Evolutionary conservation across 2,113 vertebrate species (phyloP).

Genomic region (Urocynchramus pylzowi): DNA sequence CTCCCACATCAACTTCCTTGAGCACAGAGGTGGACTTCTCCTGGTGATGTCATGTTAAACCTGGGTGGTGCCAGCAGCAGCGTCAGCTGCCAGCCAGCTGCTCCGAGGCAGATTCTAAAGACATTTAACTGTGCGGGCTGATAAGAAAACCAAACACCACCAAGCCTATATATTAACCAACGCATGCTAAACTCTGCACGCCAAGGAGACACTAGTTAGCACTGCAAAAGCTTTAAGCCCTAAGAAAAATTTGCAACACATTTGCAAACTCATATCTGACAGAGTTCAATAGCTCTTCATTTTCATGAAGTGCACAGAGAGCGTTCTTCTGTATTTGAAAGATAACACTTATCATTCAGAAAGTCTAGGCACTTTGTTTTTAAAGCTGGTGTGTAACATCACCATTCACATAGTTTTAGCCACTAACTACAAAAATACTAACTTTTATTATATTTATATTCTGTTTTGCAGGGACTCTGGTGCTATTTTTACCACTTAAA

Average conservation of each 20-base stretch:
- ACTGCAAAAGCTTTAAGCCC: neutral
- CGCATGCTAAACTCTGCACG: neutral
- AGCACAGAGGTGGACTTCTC: slow-evolving; percentile 58
- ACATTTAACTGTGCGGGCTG: slow-evolving; percentile 72
- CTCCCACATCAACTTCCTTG: slow-evolving; percentile 62
- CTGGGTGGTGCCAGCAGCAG: slow-evolving; percentile 70
- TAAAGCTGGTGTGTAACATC: neutral
- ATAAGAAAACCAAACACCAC: slow-evolving; percentile 75
- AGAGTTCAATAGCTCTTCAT: neutral
- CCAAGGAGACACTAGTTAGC: neutral
- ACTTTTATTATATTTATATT: neutral
- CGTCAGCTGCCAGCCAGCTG: slow-evolving; percentile 80
- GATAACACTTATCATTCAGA: slow-evolving; percentile 65
- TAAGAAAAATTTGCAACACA: neutral
- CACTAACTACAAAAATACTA: neutral
- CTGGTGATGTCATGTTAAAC: slow-evolving; percentile 72
- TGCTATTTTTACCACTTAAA: neutral
- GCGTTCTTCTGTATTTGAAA: slow-evolving; percentile 43
- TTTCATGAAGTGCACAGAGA: slow-evolving; percentile 10
- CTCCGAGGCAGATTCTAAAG: slow-evolving; percentile 83
- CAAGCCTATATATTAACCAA: neutral
- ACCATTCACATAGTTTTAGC: neutral
- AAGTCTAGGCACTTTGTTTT: neutral
- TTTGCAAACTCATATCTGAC: neutral
- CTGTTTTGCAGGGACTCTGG: neutral